phyloP scores from a whole-genome alignment of 2,113 vertebrate species.

The Oceanites oceanicus region DNA sequence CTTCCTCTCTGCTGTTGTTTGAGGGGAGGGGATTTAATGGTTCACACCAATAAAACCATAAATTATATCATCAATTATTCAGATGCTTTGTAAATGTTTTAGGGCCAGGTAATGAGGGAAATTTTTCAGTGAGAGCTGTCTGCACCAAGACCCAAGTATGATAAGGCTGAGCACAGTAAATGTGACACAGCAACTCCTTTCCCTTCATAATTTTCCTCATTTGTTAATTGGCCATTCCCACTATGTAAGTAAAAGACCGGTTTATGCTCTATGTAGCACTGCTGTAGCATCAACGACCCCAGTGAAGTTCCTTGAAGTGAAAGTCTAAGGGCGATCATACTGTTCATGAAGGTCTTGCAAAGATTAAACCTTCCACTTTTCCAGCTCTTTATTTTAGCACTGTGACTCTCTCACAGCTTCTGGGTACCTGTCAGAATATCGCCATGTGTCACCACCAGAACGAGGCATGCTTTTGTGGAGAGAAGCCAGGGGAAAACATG shows the following conservation, averaged over 20 bases:
- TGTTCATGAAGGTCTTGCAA: neutral
- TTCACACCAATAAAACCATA: constrained; percentile 25
- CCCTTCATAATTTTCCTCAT: neutral
- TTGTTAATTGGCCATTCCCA: neutral
- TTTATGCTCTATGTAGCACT: neutral
- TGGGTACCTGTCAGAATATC: neutral
- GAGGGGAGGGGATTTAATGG: neutral
- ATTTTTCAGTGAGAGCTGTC: constrained; percentile 17
- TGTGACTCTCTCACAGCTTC: neutral
- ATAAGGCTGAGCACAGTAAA: neutral
- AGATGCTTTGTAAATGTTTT: constrained; percentile 59
- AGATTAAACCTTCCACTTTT: constrained; percentile 13
- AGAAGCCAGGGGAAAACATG: neutral
- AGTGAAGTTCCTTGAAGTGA: neutral
- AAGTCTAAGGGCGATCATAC: neutral
- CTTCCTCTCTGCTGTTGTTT: neutral
- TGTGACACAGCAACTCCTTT: neutral
- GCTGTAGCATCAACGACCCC: neutral
- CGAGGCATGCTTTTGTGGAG: neutral
- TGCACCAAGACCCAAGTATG: neutral
- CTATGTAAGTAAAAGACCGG: neutral
- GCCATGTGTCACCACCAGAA: neutral
- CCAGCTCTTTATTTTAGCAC: constrained; percentile 13
- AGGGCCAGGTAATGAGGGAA: constrained; percentile 43
- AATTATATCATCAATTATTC: constrained; percentile 52